Percentiles rank a stretch among this genome's conserved stretches.
phyloP scores from a whole-genome alignment of 2,888 invertebrate genomes.

The Mythimna lalbum region DNA sequence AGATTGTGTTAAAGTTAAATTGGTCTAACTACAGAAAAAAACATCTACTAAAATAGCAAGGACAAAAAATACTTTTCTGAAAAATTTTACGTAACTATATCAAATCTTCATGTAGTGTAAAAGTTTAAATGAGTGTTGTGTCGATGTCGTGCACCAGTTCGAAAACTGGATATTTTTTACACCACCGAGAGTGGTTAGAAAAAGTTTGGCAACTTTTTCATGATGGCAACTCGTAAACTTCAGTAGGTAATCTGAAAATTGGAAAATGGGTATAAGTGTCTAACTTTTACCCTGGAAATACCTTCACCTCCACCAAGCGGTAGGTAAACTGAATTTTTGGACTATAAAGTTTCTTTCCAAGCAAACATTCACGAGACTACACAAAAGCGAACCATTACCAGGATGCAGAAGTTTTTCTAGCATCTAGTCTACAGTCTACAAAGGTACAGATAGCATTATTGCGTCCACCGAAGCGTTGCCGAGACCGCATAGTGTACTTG shows the following conservation, averaged over 20 bases:
- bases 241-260: conserved; percentile 57
- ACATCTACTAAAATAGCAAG: conserved; percentile 36
- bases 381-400: conserved; percentile 49
- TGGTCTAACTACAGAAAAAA: conserved; percentile 47
- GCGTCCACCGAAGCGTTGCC: conserved; percentile 71
- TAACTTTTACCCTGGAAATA: not conserved
- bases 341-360: conserved; percentile 17
- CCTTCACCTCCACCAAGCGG: not conserved
- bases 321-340: not conserved
- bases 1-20: conserved; percentile 42
- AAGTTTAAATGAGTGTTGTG: conserved; percentile 43
- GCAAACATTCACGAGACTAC: conserved; percentile 53
- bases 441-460: conserved; percentile 67
- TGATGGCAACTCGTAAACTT: conserved; percentile 42
- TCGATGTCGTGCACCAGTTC: conserved; percentile 38
- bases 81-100: conserved; percentile 27
- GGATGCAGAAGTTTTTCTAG: conserved; percentile 40
- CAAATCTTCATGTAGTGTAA: conserved; percentile 21
- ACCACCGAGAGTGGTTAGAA: conserved; percentile 24
- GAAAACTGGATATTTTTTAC: conserved; percentile 23
- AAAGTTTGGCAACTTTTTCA: conserved; percentile 33
- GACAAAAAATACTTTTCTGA: conserved; percentile 38
- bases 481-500: conserved; percentile 71
- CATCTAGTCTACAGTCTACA: conserved; percentile 57
- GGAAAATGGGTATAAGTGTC: conserved; percentile 37